Evolutionary conservation across 2,797 vertebrate species (phyloP).

Genomic region (Clarias laeviceps): DNA sequence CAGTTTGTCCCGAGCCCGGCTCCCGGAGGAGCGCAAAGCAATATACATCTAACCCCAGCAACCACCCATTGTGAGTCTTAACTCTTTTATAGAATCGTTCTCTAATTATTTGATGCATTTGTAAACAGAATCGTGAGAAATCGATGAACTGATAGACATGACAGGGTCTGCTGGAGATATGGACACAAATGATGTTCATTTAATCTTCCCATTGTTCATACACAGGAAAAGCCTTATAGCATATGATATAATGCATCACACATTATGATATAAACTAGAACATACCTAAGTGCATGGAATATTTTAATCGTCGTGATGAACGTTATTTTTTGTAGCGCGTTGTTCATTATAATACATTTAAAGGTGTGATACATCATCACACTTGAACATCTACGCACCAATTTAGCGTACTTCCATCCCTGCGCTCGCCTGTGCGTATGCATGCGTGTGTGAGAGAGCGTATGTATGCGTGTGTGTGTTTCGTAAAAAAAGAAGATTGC

Average conservation of each 20-base stretch:
- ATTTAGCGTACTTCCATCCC: not conserved
- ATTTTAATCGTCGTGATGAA: not conserved
- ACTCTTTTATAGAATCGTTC: not conserved
- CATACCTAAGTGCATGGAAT: not conserved
- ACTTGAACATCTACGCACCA: not conserved
- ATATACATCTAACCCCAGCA: not conserved
- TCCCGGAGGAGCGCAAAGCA: not conserved
- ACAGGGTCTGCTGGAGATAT: not conserved
- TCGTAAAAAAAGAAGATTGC: slow-evolving; percentile 51
- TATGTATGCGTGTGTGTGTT: slow-evolving; percentile 1
- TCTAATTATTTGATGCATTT: not conserved
- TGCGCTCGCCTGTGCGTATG: not conserved
- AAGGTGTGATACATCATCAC: not conserved
- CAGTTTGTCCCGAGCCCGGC: not conserved
- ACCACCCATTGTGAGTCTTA: slow-evolving; percentile 8
- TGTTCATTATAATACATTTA: not conserved
- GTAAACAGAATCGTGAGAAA: not conserved
- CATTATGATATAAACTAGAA: not conserved
- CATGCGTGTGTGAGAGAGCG: not conserved
- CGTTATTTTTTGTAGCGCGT: not conserved
- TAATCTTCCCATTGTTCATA: not conserved
- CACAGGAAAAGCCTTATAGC: not conserved
- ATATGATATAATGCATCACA: not conserved
- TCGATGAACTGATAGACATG: no score
- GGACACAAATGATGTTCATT: slow-evolving; percentile 1